Conservation (phyloP, 2,888 invertebrate species). For the Matsumyia berberina region DNA sequence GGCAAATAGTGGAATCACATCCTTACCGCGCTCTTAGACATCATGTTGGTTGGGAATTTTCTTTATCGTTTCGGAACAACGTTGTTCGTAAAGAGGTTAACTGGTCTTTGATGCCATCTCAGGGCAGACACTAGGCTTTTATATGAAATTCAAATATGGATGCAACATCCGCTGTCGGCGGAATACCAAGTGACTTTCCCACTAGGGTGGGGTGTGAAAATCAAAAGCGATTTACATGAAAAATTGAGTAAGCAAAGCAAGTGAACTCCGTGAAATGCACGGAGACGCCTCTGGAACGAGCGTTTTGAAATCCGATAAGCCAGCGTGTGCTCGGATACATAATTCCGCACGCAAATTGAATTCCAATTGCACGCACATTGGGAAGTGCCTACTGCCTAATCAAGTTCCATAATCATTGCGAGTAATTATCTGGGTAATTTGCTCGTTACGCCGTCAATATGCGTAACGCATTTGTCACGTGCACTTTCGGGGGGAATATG, state of each 20-base stretch:
- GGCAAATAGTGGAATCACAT: constrained; percentile 9
- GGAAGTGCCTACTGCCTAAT: constrained; percentile 2
- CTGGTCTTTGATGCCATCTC: constrained; percentile 40
- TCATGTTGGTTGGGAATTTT: constrained; percentile 78
- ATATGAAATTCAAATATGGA: constrained; percentile 55
- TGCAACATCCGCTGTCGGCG: constrained; percentile 31
- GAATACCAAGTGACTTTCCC: constrained; percentile 53
- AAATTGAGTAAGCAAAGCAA: constrained; percentile 43
- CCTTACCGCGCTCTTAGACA: constrained; percentile 82
- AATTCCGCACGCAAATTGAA: constrained; percentile 57
- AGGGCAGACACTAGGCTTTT: constrained; percentile 50
- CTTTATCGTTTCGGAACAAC: constrained; percentile 28
- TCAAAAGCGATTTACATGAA: constrained; percentile 49
- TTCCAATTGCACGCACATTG: constrained; percentile 42
- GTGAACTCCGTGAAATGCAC: not conserved
- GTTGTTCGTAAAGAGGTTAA: constrained; percentile 44
- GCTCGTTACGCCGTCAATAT: constrained; percentile 5
- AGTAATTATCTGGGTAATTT: constrained; percentile 50
- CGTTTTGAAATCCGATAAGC: constrained; percentile 57
- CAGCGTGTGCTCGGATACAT: constrained; percentile 30
- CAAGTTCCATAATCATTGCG: not conserved
- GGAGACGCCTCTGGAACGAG: too few relatives aligned
- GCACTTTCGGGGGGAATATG: constrained; percentile 25
- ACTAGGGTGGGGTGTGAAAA: not conserved
- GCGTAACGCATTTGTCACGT: constrained; percentile 54